A percentile compares a stretch with the other conserved stretches of the same genome.
phyloP scores from a whole-genome alignment of 2,113 vertebrate genomes.

The Triplophysa tibetana region DNA sequence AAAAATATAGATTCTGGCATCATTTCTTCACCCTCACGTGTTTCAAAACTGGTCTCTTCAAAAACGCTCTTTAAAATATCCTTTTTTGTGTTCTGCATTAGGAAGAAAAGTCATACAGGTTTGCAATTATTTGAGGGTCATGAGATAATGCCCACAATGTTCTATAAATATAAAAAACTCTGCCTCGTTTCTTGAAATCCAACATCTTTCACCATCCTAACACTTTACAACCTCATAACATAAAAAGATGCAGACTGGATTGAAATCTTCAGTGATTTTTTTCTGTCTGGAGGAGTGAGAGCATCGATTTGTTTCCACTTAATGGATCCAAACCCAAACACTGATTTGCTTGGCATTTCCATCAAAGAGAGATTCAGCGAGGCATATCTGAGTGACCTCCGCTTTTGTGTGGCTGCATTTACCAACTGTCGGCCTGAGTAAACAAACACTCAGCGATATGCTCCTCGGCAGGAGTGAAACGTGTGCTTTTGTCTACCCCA shows the following conservation, averaged over 20 bases:
- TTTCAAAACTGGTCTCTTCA: too few species aligned
- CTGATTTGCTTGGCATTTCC: not conserved
- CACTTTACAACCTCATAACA: not conserved
- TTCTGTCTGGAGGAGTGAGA: not conserved
- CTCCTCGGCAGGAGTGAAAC: not conserved
- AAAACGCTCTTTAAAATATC: too few species aligned
- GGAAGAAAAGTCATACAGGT: too few species aligned
- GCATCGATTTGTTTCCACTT: slow-evolving; percentile 8
- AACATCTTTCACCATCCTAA: not conserved
- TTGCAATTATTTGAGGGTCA: too few species aligned
- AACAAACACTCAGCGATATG: not conserved
- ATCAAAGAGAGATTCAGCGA: not conserved
- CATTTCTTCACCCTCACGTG: too few species aligned
- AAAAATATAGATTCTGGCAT: too few species aligned
- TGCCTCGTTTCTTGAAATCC: not conserved
- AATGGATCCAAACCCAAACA: not conserved
- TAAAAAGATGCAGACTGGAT: not conserved
- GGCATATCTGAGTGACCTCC: not conserved
- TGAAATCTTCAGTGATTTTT: not conserved
- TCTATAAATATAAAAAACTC: too few species aligned
- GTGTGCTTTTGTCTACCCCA: not conserved
- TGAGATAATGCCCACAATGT: too few species aligned
- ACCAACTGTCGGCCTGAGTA: not conserved
- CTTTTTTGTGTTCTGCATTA: too few species aligned
- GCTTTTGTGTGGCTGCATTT: slow-evolving; percentile 1